Conservation (phyloP, 2,113 vertebrate species). For the Riparia riparia region DNA sequence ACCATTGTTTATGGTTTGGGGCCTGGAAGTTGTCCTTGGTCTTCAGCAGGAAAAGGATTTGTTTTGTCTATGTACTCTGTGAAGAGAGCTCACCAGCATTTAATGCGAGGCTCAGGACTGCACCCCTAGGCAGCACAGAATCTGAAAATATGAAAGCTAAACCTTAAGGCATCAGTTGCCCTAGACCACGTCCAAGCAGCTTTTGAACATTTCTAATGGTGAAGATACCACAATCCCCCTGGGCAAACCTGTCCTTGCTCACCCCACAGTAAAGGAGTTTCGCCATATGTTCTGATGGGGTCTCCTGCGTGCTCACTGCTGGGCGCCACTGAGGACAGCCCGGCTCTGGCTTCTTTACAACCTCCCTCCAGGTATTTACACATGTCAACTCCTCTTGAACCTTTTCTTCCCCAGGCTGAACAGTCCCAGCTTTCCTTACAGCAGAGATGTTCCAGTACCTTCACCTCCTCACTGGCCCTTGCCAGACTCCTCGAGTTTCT, state of each 20-base stretch:
- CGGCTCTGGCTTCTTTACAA: background rate
- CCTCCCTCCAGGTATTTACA: background rate
- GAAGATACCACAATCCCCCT: background rate
- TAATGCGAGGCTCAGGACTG: background rate
- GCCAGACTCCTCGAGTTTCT: background rate
- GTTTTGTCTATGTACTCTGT: background rate
- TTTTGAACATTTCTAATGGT: accelerated
- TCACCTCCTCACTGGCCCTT: background rate
- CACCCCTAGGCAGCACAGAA: background rate
- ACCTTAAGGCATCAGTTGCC: background rate
- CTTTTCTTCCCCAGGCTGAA: background rate
- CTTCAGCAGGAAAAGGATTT: background rate
- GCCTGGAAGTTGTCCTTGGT: background rate
- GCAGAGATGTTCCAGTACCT: background rate
- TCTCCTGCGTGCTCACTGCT: background rate
- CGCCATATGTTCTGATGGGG: background rate
- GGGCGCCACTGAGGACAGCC: background rate
- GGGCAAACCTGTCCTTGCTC: background rate
- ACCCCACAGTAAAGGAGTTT: background rate
- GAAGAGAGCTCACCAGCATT: background rate
- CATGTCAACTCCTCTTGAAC: background rate
- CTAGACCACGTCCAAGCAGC: background rate
- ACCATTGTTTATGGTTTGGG: background rate
- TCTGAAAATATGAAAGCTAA: background rate
- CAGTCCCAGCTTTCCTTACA: background rate